Conservation (phyloP, 2,888 invertebrate species). For the Chorisops tibialis region DNA sequence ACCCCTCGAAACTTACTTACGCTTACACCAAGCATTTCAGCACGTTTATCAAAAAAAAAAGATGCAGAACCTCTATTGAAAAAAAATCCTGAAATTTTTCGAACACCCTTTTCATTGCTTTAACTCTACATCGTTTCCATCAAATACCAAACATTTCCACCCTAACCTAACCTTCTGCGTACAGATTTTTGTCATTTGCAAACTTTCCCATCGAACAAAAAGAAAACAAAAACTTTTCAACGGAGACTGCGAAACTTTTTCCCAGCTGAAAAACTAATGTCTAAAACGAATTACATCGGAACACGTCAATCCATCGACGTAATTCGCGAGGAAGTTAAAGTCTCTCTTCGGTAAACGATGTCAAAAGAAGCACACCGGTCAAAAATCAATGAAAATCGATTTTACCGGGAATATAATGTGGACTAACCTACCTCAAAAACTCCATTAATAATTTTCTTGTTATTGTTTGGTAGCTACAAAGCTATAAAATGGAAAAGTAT, state of each 20-base stretch:
- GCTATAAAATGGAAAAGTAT: no score
- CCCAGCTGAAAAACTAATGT: neutral
- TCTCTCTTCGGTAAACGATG: no score
- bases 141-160: no score
- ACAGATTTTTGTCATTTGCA: conserved; percentile 6
- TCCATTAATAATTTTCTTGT: conserved; percentile 27
- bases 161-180: no score
- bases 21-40: no score
- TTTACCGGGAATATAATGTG: neutral
- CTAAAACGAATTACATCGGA: conserved; percentile 5
- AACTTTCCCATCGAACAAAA: conserved; percentile 18
- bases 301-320: conserved; percentile 7
- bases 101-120: no score
- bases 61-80: no score
- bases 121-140: no score
- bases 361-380: neutral
- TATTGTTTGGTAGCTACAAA: neutral
- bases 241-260: conserved; percentile 4
- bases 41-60: no score
- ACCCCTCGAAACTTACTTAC: no score
- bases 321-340: no score
- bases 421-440: conserved; percentile 27
- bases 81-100: no score
- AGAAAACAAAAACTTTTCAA: conserved; percentile 4
- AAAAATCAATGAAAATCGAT: conserved; percentile 29